Evolutionary conservation across 2,113 vertebrate species (phyloP).

Genomic region (Lota lota): DNA sequence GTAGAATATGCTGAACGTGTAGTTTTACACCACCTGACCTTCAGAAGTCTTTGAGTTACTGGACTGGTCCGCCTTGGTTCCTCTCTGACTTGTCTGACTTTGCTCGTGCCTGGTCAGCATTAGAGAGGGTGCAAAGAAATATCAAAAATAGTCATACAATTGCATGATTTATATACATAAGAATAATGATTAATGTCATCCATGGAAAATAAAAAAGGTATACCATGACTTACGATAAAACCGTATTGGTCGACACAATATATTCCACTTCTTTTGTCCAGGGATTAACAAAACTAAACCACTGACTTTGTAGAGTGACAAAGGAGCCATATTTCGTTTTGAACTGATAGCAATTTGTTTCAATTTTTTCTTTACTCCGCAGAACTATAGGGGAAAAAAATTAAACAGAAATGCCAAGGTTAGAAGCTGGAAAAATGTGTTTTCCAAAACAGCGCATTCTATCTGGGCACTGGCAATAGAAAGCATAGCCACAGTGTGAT

Average conservation of each 20-base stretch:
- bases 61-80: constrained; percentile 65
- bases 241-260: constrained; percentile 89
- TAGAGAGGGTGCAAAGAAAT: constrained; percentile 2
- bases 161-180: too few species aligned
- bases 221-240: constrained; percentile 82
- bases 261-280: constrained; percentile 96
- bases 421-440: not conserved
- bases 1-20: not conserved
- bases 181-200: too few species aligned
- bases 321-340: constrained; percentile 87
- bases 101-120: constrained; percentile 42
- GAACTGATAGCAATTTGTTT: constrained; percentile 89
- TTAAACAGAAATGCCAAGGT: not conserved
- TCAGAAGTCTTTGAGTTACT: constrained; percentile 76
- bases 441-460: not conserved
- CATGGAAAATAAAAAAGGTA: not conserved
- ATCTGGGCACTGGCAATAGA: too few species aligned
- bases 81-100: constrained; percentile 61
- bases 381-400: constrained; percentile 71
- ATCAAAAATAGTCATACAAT: not conserved
- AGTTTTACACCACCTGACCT: constrained; percentile 67
- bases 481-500: too few species aligned
- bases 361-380: constrained; percentile 87
- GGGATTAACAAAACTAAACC: constrained; percentile 93
- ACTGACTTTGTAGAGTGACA: constrained; percentile 86